These are phyloP conservation scores for Kryptolebias marmoratus DNA, from an alignment of 2,113 vertebrate species.

Conservation along the genomic window DNA sequence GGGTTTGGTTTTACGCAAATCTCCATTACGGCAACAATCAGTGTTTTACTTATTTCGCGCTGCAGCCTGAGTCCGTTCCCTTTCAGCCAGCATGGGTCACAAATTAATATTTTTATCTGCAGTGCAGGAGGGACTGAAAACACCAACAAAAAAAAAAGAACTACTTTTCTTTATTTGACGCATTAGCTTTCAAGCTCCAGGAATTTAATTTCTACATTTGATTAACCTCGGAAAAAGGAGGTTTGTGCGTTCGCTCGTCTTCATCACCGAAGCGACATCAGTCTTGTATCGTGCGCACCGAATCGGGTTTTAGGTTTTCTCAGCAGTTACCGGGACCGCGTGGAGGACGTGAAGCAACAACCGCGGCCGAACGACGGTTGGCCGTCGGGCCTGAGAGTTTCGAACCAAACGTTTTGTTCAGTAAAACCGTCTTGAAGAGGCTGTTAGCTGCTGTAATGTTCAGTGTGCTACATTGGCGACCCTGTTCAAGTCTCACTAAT, in stretches of 20 bases:
- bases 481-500: slow-evolving; percentile 81
- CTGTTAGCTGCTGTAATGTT: slow-evolving; percentile 65
- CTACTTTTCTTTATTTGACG: background rate
- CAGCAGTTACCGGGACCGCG: background rate
- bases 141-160: background rate
- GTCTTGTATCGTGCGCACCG: background rate
- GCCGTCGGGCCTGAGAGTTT: background rate
- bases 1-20: too few relatives aligned
- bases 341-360: background rate
- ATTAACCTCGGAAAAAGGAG: background rate
- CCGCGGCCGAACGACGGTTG: slow-evolving; percentile 48
- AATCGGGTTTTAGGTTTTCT: background rate
- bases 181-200: background rate
- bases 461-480: slow-evolving; percentile 82
- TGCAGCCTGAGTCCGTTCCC: too few relatives aligned
- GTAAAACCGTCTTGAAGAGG: slow-evolving; percentile 50
- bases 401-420: slow-evolving; percentile 33
- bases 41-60: too few relatives aligned
- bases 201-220: slow-evolving; percentile 1
- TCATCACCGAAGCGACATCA: background rate
- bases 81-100: too few relatives aligned
- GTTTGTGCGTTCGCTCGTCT: background rate
- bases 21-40: too few relatives aligned
- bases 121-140: background rate
- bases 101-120: background rate